These are phyloP conservation scores for Pristionchus fissidentatus DNA, from an alignment of 2,888 invertebrate species.

Conservation along the genomic window DNA sequence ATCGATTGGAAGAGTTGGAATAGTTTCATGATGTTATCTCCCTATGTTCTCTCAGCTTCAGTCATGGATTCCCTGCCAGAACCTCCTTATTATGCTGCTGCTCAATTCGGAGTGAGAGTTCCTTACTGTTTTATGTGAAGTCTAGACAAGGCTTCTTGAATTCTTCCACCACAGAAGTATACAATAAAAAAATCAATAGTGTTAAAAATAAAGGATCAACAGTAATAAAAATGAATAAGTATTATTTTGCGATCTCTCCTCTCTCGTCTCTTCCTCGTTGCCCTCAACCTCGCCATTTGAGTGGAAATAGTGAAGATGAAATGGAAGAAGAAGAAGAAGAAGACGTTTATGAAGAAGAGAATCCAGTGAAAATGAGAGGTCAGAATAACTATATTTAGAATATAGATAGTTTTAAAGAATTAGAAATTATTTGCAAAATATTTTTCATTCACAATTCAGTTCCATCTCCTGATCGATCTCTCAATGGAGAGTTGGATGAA, in stretches of 20 bases:
- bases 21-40: neutral
- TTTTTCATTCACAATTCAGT: neutral
- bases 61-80: slow-evolving; percentile 24
- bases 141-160: neutral
- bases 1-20: no score
- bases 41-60: slow-evolving; percentile 1
- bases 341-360: neutral
- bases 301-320: neutral
- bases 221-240: neutral
- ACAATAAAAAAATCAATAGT: neutral
- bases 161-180: no score
- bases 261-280: neutral
- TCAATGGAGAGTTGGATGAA: neutral
- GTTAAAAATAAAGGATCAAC: neutral
- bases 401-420: no score
- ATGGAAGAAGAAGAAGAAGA: neutral
- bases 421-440: no score
- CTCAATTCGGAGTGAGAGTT: neutral
- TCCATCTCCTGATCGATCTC: slow-evolving; percentile 20
- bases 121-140: neutral
- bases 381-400: neutral
- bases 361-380: neutral
- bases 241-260: neutral
- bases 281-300: neutral
- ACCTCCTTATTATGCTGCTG: slow-evolving; percentile 11